These are phyloP conservation scores for Hypomecis punctinalis DNA, from an alignment of 2,888 invertebrate species.

Conservation along the genomic window DNA sequence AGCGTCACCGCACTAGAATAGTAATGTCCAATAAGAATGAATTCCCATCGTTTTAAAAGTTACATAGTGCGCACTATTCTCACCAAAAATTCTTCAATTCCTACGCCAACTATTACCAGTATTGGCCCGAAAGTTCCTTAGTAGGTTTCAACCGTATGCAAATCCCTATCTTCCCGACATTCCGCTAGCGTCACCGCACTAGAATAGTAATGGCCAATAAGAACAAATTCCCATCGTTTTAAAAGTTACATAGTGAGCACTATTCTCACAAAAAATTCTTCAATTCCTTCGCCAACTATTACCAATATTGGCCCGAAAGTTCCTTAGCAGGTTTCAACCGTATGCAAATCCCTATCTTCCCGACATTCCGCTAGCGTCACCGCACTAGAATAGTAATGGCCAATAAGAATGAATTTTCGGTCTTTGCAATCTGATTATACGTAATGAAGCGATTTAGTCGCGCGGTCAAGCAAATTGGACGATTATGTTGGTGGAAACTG, in stretches of 20 bases:
- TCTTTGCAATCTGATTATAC: slow-evolving; percentile 32
- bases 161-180: too few species aligned
- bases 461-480: slow-evolving; percentile 31
- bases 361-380: slow-evolving; percentile 22
- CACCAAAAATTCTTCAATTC: too few species aligned
- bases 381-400: slow-evolving; percentile 35
- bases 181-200: too few species aligned
- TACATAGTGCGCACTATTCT: too few species aligned
- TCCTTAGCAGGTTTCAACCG: slow-evolving; percentile 9
- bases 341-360: slow-evolving; percentile 33
- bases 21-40: too few species aligned
- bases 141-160: too few species aligned
- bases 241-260: too few species aligned
- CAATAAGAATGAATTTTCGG: slow-evolving; percentile 34
- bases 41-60: too few species aligned
- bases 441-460: slow-evolving; percentile 29
- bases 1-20: too few species aligned
- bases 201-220: not conserved
- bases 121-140: too few species aligned
- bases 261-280: too few species aligned
- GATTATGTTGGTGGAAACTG: slow-evolving; percentile 22
- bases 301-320: not conserved
- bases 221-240: slow-evolving; percentile 3
- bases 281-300: not conserved
- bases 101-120: too few species aligned